Evolutionary conservation across 2,113 vertebrate genomes (phyloP).

Genomic region (Siphamia tubifer): DNA sequence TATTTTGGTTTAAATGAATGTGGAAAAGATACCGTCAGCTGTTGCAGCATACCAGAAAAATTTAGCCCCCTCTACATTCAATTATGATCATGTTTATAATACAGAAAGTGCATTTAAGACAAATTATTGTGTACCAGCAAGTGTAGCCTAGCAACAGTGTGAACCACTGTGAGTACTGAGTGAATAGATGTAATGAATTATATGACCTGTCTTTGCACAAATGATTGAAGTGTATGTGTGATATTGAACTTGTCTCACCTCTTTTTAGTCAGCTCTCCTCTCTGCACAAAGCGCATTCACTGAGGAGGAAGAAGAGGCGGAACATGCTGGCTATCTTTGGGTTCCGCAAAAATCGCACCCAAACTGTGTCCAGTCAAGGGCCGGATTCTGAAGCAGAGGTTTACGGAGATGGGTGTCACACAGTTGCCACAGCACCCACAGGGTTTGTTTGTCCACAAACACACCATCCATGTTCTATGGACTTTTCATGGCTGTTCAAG

Average conservation of each 20-base stretch:
- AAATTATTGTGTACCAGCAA: constrained; percentile 32
- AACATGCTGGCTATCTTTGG: constrained; percentile 79
- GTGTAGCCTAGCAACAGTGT: constrained; percentile 62
- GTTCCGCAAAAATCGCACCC: constrained; percentile 77
- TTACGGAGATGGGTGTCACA: constrained; percentile 65
- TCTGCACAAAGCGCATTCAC: constrained; percentile 76
- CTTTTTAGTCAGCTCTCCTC: constrained; percentile 72
- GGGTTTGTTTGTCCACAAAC: constrained; percentile 53
- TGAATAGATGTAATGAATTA: not conserved
- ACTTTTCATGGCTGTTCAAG: not conserved
- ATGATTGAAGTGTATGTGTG: constrained; percentile 6
- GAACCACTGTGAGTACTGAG: no score
- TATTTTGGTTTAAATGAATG: not conserved
- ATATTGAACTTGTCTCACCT: constrained; percentile 23
- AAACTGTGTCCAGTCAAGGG: constrained; percentile 61
- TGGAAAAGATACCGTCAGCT: not conserved
- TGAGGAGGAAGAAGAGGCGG: constrained; percentile 77
- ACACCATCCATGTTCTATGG: not conserved
- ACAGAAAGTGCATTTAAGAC: constrained; percentile 30
- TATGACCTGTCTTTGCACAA: constrained; percentile 1
- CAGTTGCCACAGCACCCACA: constrained; percentile 64
- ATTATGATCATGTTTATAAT: constrained; percentile 38
- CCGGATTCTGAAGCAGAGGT: constrained; percentile 60
- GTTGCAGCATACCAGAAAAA: not conserved
- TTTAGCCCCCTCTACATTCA: not conserved